Base-by-base conservation (phyloP, 2,113 vertebrate genomes). In the Symphodus melops region DNA sequence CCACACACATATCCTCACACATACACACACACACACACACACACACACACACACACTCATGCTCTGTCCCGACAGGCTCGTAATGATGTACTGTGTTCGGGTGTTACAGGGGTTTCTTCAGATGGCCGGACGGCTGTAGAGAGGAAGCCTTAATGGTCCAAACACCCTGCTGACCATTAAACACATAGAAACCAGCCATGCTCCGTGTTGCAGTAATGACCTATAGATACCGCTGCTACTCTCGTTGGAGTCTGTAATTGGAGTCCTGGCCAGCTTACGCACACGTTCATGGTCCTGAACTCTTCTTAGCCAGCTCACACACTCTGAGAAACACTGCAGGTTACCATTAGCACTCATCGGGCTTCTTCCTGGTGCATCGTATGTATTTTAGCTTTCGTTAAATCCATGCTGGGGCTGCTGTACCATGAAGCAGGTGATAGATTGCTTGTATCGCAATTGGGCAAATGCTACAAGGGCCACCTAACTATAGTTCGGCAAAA, bases 121-220 rank as follows among this genome's bases (percentile, higher is more conserved):
- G 84, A 83, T 83, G 87, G 87, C 84, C 82, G 84, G 64, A 80
- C 54, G 67, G 81, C 82, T 88, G 87, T 84, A 78, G 89, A 88
- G 85, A 79, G 84, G 87, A 78, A 77, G 81, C 81, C 19, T 84
- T 93, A 93, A 94, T 93, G 91, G 92, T 80, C 77, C 84, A 80
- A 90, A 89, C 89, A 85, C 78, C 67, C 72, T 52, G 64, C 68
- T 91, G 83, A 84, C 89, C 85, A 90, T 87, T 90, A 89, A 85
- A 86, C 57, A 86, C 88, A 83, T 71, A 91, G 88, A 64, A 87
- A 88, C 67, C 86, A 81, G 87, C 87, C 72, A 83, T 53, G 77
- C 73, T 84, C 79, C 58, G 72, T 81, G 77, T 79, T 77, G 74
- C 82, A 85, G 77, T 92, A 92, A 93, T 91, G 91, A 91, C 89